Percentiles rank a stretch among this genome's conserved stretches.
phyloP scores from a whole-genome alignment of 2,113 vertebrate genomes.

The Notarius lentiginosus region DNA sequence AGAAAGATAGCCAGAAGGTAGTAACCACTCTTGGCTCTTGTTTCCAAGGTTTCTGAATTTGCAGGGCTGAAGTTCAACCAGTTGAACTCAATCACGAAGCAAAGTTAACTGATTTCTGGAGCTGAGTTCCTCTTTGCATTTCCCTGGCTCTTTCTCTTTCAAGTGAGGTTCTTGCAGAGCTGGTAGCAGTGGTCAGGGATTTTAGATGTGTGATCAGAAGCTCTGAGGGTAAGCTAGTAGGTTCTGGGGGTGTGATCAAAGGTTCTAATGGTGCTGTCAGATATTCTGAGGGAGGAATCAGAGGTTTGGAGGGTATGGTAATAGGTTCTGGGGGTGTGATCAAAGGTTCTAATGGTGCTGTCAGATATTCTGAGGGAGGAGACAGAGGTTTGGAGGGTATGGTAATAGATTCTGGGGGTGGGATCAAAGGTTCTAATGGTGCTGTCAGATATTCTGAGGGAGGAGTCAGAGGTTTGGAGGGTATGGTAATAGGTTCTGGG shows the following conservation, averaged over 20 bases:
- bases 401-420: neutral
- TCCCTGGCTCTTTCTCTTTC: neutral
- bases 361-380: neutral
- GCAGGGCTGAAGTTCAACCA: neutral
- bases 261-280: neutral
- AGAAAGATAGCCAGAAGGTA: neutral
- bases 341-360: too few species aligned
- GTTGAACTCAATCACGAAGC: neutral
- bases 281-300: neutral
- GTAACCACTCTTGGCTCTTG: neutral
- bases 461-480: too few species aligned
- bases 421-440: neutral
- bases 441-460: neutral
- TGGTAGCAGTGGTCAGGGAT: neutral
- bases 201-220: neutral
- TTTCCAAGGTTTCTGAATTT: slow-evolving; percentile 2
- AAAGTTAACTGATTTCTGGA: neutral
- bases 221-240: neutral
- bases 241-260: neutral
- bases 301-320: neutral
- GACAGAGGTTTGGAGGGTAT: neutral
- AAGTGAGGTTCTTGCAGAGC: neutral
- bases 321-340: too few species aligned
- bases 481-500: too few species aligned
- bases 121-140: neutral